Evolutionary conservation across 2,888 invertebrate genomes (phyloP), one percentile per base, ranked within the genome.

Genomic region (Zygothrica quintamaculata): DNA sequence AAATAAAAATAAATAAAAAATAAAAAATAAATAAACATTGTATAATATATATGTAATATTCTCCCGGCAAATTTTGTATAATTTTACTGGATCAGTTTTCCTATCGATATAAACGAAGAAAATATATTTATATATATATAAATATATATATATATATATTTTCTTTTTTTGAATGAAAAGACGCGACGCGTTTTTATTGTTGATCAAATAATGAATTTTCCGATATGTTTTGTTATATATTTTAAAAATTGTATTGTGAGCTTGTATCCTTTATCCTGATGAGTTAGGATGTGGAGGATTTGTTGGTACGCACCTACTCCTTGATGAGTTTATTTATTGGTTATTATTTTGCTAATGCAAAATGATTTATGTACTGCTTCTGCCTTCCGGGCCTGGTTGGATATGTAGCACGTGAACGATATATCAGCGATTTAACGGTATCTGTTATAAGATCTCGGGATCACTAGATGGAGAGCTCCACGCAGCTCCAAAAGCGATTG

Each of bases 301-400:
- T 16, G 34, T 16, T 50, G 13, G 44, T 77, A 75, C 77, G 61
- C 59, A 84, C 84, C 71, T 82, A 75, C 39, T 55, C 29, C 42
- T 60, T 53, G 37, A 33, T 33, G 40, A n/a, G n/a, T n/a, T n/a
- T n/a, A n/a, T n/a, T n/a, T n/a, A n/a, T 31, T 43, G 48, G 52
- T 59, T 62, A 39, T 62, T 61, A 47, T 26, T 22, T 39, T 31
- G 57, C 46, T 95, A 69, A 96, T 95, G 86, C 97, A 96, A 92
- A 94, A 93, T n/a, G n/a, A n/a, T n/a, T 88, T 96, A 95, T 92
- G 92, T 96, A 76, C 97, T 55, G n/a, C 9, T 29, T 97, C 68
- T 64, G 72, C 77, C 71, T 59, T 74, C 74, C 62, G 77, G 77
- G 71, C 57, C 61, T 66, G 57, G 47, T 53, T 15, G 57, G 8